Base-by-base conservation (phyloP, 2,113 vertebrate species). In the Asarcornis scutulata region DNA sequence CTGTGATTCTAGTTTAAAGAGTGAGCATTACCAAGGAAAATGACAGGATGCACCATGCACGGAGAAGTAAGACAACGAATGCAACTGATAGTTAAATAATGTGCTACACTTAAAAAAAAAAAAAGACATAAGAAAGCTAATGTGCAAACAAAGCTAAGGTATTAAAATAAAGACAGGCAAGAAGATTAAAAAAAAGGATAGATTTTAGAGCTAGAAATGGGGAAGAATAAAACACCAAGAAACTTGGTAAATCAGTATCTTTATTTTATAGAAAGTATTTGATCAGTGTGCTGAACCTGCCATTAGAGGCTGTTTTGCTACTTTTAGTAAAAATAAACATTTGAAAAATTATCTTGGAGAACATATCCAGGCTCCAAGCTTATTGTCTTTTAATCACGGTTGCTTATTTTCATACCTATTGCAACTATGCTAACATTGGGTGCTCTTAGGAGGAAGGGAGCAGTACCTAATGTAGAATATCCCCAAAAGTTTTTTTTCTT, bases 251-350 rank as follows among this genome's bases (percentile, higher is more conserved):
- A 91, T 89, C 78, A 85, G 0, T 63, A 22, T 86, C 38, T 95
- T 96, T 96, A 96, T 95, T 95, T 90, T 88, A 91, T 77, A 96
- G 63, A 96, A 96, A 97, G 79, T 71, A 83, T 91, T 86, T 56
- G 32, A 91, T 88, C 89, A 94, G 55, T 86, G 83, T 95, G 86
- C 86, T 93, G 88, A 94, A 94, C 76, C 79, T 91, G 76, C 60
- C 68, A 55, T 89, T 83, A 91, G 68, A 46, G 42, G 55, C 83
- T 79, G 60, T 48, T 90, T 94, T 86, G 32, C 73, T 94, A 83
- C 68, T 94, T 88, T 93, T 94, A 95, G 66, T 94, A 96, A 94
- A 96, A 97, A 93, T 91, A 96, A 96, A 91, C 64, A 81, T 91
- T 79, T 91, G 34, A 96, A 91, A 91, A 94, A 52, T 68, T 55